Percentiles rank a stretch among this genome's conserved stretches.
Evolutionary conservation across 2,888 invertebrate species (phyloP).

Genomic region (Apamea crenata): DNA sequence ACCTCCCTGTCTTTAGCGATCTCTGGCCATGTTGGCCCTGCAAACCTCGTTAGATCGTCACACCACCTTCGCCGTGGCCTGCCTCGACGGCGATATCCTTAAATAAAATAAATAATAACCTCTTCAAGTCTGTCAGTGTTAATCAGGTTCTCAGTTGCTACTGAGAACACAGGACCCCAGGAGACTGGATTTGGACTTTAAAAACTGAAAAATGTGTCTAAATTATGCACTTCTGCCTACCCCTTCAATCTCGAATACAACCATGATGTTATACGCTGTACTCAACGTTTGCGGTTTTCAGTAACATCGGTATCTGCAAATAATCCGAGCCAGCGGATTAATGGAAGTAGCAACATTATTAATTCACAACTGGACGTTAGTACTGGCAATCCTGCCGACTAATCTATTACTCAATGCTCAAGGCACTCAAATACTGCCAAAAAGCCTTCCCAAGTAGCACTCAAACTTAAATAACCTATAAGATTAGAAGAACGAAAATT

Average conservation of each 20-base stretch:
- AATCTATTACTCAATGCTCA: constrained; percentile 23
- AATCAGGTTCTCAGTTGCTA: not conserved
- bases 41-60: no score
- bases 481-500: constrained; percentile 14
- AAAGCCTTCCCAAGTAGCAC: constrained; percentile 25
- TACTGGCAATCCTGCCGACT: not conserved
- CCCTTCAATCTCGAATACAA: not conserved
- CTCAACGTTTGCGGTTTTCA: not conserved
- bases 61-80: no score
- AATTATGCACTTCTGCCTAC: not conserved
- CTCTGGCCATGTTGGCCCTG: no score
- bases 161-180: no score
- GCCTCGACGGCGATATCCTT: not conserved
- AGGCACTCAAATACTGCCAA: constrained; percentile 36
- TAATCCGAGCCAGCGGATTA: constrained; percentile 19
- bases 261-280: no score
- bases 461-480: constrained; percentile 13
- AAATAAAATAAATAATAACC: not conserved
- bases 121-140: not conserved
- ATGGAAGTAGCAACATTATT: constrained; percentile 30
- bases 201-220: not conserved
- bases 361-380: constrained; percentile 30
- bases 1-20: no score
- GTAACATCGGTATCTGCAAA: not conserved
- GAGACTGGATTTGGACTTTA: not conserved